Conservation (phyloP, 2,797 vertebrate species). For the Gambelia wislizenii region DNA sequence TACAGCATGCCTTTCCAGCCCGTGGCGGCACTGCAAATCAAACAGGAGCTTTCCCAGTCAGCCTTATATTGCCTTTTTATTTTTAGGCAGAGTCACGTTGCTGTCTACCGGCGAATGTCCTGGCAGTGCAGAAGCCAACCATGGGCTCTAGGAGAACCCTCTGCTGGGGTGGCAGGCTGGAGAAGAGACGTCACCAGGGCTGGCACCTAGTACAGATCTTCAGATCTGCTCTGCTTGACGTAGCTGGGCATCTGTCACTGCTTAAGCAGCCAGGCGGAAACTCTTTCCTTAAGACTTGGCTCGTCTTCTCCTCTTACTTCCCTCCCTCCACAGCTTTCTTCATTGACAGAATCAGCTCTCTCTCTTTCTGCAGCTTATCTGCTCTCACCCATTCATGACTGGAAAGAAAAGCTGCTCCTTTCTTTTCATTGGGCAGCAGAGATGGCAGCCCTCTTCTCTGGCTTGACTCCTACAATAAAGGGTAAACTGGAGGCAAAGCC, state of each 20-base stretch:
- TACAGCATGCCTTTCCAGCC: background rate
- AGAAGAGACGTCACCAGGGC: conserved; percentile 22
- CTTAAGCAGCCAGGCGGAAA: background rate
- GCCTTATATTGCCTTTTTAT: background rate
- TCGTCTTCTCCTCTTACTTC: conserved; percentile 5
- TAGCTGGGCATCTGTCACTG: background rate
- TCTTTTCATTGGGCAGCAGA: background rate
- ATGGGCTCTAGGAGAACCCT: conserved; percentile 33
- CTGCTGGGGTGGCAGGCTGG: background rate
- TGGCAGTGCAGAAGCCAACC: background rate
- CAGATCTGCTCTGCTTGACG: conserved; percentile 26
- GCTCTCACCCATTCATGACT: conserved; percentile 4
- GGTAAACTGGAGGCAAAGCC: conserved; percentile 17
- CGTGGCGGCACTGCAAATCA: background rate
- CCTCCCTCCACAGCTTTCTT: background rate
- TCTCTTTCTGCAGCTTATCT: background rate
- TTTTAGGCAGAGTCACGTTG: conserved; percentile 38
- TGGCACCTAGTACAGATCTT: conserved; percentile 10
- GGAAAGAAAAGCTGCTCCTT: background rate
- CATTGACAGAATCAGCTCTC: background rate
- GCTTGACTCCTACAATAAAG: background rate
- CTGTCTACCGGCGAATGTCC: background rate
- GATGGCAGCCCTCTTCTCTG: conserved; percentile 13
- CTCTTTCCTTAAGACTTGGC: background rate
- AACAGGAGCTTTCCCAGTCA: conserved; percentile 38